Percentiles rank a stretch among this genome's conserved stretches.
These are phyloP conservation scores for Bradypus variegatus DNA, from an alignment of 2,797 vertebrate species.

Conservation along the genomic window DNA sequence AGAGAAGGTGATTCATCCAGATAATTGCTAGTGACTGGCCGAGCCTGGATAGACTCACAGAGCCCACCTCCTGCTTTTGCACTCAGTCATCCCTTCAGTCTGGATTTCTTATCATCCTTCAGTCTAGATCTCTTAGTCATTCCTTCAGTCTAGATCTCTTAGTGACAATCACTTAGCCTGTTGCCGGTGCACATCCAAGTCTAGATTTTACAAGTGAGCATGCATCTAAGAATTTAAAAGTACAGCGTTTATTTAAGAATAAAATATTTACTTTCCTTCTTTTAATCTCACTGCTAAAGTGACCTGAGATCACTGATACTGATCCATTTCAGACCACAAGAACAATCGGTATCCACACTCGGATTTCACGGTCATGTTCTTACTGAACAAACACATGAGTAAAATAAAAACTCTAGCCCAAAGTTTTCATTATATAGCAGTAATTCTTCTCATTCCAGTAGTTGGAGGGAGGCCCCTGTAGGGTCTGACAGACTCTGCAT, in stretches of 20 bases:
- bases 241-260: not conserved
- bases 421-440: not conserved
- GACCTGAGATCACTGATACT: not conserved
- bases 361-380: constrained; percentile 15
- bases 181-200: not conserved
- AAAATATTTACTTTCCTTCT: not conserved
- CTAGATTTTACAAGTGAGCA: not conserved
- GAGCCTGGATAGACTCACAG: not conserved
- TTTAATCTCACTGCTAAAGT: not conserved
- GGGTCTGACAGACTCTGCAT: not conserved
- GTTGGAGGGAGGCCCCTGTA: not conserved
- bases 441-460: constrained; percentile 18
- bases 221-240: not conserved
- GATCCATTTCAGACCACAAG: not conserved
- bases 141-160: not conserved
- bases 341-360: not conserved
- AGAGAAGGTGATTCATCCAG: not conserved
- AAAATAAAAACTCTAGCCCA: not conserved
- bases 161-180: not conserved
- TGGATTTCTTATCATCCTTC: not conserved
- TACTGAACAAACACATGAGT: not conserved
- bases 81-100: not conserved
- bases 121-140: not conserved
- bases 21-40: not conserved
- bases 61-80: not conserved